Evolutionary conservation across 2,113 vertebrate species (phyloP).

Genomic region (Potamarius usumacintae): DNA sequence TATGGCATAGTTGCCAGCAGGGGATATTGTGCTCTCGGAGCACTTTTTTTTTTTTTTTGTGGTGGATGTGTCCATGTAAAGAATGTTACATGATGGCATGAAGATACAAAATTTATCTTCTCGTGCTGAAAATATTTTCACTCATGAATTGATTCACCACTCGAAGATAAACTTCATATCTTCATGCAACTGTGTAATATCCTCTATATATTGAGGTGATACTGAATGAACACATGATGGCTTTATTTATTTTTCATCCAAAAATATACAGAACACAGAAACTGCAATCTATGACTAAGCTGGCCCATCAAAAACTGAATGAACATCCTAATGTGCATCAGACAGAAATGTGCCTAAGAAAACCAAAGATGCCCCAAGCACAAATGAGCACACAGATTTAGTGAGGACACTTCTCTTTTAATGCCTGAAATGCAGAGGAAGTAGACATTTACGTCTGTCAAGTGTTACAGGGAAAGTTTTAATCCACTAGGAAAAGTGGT

Average conservation of each 20-base stretch:
- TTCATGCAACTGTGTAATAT: too few species aligned
- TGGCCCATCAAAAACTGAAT: background rate
- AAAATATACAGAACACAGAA: background rate
- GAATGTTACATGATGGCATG: too few species aligned
- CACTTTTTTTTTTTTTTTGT: too few species aligned
- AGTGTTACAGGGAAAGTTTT: slow-evolving; percentile 2
- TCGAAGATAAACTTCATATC: too few species aligned
- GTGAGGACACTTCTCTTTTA: slow-evolving; percentile 20
- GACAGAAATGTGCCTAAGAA: background rate
- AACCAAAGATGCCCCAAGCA: background rate
- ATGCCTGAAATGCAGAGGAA: slow-evolving; percentile 34
- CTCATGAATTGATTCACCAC: too few species aligned
- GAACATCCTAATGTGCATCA: too few species aligned
- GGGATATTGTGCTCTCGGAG: too few species aligned
- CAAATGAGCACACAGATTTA: background rate
- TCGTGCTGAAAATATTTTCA: too few species aligned
- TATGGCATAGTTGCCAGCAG: too few species aligned
- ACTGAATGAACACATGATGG: background rate
- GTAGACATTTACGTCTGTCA: background rate
- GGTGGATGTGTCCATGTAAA: too few species aligned
- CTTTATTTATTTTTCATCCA: background rate
- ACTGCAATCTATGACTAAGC: background rate
- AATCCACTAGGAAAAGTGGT: background rate
- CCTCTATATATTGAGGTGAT: too few species aligned
- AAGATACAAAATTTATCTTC: too few species aligned